phyloP scores from a whole-genome alignment of 2,113 vertebrate genomes.

The Otolemur garnettii region DNA sequence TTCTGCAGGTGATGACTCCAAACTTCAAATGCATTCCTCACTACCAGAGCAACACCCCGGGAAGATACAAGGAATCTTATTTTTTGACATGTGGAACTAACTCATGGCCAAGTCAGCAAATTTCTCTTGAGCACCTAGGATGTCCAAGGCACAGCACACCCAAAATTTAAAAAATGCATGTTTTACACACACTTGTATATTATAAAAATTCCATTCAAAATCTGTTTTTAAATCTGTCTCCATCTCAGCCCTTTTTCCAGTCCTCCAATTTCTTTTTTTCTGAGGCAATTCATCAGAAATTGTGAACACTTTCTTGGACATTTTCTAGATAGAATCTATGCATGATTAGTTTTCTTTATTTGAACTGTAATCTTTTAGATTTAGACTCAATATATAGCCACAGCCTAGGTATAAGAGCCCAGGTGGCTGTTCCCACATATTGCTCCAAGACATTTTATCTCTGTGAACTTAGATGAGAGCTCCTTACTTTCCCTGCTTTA shows the following conservation, averaged over 20 bases:
- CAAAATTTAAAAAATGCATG: too few species aligned
- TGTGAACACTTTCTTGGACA: background rate
- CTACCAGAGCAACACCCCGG: background rate
- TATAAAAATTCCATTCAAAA: background rate
- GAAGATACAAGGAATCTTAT: background rate
- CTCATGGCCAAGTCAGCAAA: background rate
- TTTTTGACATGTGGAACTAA: background rate
- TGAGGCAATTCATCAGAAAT: background rate
- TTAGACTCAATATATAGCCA: fast-evolving
- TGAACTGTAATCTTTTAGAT: background rate
- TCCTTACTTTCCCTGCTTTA: background rate
- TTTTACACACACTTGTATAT: background rate
- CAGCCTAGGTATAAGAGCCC: background rate
- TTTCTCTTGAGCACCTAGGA: background rate
- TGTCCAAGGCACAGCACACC: fast-evolving
- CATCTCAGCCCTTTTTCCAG: background rate
- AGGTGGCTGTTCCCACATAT: fast-evolving
- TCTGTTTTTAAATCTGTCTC: background rate
- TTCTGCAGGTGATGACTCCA: constrained; percentile 7
- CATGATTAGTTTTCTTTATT: background rate
- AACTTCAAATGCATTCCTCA: constrained; percentile 48
- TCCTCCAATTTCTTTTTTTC: background rate
- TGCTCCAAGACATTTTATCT: background rate
- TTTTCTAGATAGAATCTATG: background rate
- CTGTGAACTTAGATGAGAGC: background rate